Percentiles rank a stretch among this genome's conserved stretches.
Evolutionary conservation across 2,888 invertebrate species (phyloP).

Genomic region (Podabrus alpinus): DNA sequence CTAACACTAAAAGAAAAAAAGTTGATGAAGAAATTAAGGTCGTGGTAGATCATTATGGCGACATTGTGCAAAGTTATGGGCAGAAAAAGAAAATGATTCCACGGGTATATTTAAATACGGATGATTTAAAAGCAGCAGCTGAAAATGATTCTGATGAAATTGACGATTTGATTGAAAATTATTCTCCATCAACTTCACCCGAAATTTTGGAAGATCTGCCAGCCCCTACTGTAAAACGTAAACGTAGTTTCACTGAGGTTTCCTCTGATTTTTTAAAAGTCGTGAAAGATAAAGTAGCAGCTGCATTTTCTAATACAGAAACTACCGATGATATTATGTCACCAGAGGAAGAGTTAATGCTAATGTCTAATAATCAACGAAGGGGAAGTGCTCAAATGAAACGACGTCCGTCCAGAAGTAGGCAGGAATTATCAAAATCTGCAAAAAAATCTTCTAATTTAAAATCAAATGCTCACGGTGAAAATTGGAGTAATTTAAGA

Average conservation of each 20-base stretch:
- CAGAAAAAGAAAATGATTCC: constrained; percentile 35
- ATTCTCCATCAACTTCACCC: neutral
- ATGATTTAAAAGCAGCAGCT: constrained; percentile 47
- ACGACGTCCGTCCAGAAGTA: constrained; percentile 9
- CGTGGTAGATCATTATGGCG: constrained; percentile 79
- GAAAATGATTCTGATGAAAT: constrained; percentile 24
- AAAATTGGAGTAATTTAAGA: constrained; percentile 27
- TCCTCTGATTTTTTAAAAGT: constrained; percentile 12
- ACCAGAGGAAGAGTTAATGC: constrained; percentile 11
- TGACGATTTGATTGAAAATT: constrained; percentile 5
- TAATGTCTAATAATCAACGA: constrained; percentile 3
- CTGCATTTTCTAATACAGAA: constrained; percentile 9
- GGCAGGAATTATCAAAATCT: constrained; percentile 4
- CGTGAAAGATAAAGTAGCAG: constrained; percentile 17
- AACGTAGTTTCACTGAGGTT: constrained; percentile 21
- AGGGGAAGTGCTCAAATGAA: constrained; percentile 14
- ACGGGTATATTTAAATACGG: constrained; percentile 38
- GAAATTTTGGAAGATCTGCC: neutral
- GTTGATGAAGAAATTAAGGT: constrained; percentile 69
- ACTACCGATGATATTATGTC: constrained; percentile 14
- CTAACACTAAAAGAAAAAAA: constrained; percentile 50
- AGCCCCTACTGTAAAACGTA: neutral
- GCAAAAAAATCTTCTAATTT: neutral
- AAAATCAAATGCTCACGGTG: neutral
- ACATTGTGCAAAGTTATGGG: constrained; percentile 75